Evolutionary conservation across 2,888 invertebrate species (phyloP), one percentile per base, ranked within the genome.

Genomic region (Campoplex nolae): DNA sequence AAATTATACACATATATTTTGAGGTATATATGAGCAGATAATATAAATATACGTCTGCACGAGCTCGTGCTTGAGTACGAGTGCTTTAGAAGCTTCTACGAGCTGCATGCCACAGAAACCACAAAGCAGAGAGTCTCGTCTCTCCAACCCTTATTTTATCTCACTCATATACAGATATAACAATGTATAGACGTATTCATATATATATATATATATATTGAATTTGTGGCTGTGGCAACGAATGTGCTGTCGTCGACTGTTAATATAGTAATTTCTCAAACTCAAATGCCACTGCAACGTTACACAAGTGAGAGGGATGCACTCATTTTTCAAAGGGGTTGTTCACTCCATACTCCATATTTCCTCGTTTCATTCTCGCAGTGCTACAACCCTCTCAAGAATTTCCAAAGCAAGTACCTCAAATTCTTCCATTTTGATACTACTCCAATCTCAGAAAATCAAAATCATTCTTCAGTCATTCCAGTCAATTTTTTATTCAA

Each of bases 61-160:
- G 38, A 32, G 32, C 16, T 54, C 45, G 75, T 62, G 58, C 62
- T 81, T 58, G 71, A 89, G 85, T 71, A 90, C 88, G 90, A 91
- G 92, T 90, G 91, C 93, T 92, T 92, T 92, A 91, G 92, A 91
- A 92, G 92, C 92, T 92, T 90, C 90, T 89, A 90, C 89, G 68
- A 83, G 79, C 70, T 80, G 68, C 75, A 75, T 62, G 80, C 81
- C 87, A 86, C 83, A 85, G 54, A 77, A 83, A 79, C 86, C 78
- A 56, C 68, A 78, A 68, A 75, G 42, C 58, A 58, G 84, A 58
- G 74, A 74, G 38, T 62, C 56, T 71, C 62, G 56, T 58, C 68
- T 48, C 73, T 73, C 32, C 58, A 70, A 65, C 62, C 71, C 65
- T 8, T 38, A 16, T 35, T 62, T 32, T 71, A 65, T 67, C 56